Evolutionary conservation across 2,888 invertebrate species (phyloP), one percentile per base, ranked within the genome.

Genomic region (Acleris emargana): DNA sequence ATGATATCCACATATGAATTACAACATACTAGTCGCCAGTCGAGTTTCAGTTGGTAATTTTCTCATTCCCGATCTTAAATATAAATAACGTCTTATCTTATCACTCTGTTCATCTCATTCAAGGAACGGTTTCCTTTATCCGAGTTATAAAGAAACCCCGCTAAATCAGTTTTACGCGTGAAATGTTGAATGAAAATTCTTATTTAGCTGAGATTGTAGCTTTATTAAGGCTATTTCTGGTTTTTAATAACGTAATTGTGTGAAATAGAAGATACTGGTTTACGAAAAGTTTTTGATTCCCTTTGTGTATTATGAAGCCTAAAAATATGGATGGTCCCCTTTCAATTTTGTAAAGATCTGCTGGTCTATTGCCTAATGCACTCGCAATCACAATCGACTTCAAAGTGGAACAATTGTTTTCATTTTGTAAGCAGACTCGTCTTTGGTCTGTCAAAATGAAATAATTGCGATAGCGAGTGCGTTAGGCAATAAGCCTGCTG

Each of bases 221-320:
- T 49, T 22, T 38, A 22, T 17, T 22, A 25, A 51, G 25, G 51
- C 22, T 54, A 38, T 54, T 61, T 61, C 22, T 54, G 54, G 38
- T 17, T 47, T 22, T 53, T 13, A 7, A 25, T 16, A 6, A 9
- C n/a, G 60, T 16, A 11, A 52, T 47, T 47, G 6, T 17, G 32
- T 13, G 38, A 20, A 62, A 53, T 32, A 20, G 6, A 53, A 28
- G 51, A n/a, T 43, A 59, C 5, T n/a, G 42, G 45, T 1, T 45
- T 17, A 17, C n/a, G 17, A 13, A 18, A 9, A 18, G 20, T 18
- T 18, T 49, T 11, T 20, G 49, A 0, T 49, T 49, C 3, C 17
- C 7, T 49, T 45, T 45, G 45, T 45, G 17, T 45, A 43, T 13
- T 1, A 0, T 43, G 43, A 3, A 2, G 11, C 16, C 16, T 16